phyloP scores from a whole-genome alignment of 2,113 vertebrate species.

The Orientallactaga bullata region DNA sequence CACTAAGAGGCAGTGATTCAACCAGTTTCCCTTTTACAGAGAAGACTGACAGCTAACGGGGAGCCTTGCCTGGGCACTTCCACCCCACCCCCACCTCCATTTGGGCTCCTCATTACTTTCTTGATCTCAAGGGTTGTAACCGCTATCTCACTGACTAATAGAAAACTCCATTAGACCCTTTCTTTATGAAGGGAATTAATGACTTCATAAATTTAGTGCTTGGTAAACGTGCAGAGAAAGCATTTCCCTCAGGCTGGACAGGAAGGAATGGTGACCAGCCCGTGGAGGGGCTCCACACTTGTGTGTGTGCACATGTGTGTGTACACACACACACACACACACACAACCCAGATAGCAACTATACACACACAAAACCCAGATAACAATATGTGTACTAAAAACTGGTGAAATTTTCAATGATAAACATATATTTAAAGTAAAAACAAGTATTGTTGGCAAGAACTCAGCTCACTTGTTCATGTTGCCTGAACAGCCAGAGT shows the following conservation, averaged over 20 bases:
- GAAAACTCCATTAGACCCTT: conserved; percentile 43
- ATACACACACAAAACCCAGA: no score
- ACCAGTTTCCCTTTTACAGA: neutral
- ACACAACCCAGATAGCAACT: no score
- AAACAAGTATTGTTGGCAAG: neutral
- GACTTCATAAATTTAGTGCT: conserved; percentile 54
- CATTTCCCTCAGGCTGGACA: neutral
- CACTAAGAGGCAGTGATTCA: neutral
- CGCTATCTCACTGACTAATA: neutral
- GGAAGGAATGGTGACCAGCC: neutral
- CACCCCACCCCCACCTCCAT: neutral
- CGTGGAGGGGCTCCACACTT: neutral
- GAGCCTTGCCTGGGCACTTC: neutral
- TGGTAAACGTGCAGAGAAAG: conserved; percentile 42
- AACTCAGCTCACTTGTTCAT: neutral
- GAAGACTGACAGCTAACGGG: neutral
- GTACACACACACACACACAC: no score
- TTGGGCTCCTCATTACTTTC: neutral
- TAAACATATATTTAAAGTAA: neutral
- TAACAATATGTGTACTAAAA: no score
- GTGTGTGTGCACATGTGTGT: no score
- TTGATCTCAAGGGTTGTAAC: neutral
- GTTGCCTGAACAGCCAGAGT: neutral
- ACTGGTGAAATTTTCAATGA: neutral
- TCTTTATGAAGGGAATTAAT: conserved; percentile 59